phyloP scores from a whole-genome alignment of 1,140 invertebrate genomes.

The Drosophila willistoni region DNA sequence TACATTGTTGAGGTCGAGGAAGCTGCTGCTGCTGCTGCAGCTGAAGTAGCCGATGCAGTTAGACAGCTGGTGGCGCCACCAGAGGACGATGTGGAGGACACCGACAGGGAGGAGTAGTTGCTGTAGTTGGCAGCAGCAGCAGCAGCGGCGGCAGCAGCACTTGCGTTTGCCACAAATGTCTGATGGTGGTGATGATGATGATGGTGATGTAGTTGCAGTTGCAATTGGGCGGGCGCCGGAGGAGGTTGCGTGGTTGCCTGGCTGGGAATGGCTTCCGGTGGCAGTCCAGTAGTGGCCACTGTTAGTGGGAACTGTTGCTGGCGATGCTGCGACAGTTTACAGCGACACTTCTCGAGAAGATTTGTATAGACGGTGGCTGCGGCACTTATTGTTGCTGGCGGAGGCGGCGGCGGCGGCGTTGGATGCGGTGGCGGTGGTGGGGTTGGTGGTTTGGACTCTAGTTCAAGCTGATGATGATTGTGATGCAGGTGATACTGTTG shows the following conservation, averaged over 20 bases:
- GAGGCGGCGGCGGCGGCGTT: constrained; percentile 9
- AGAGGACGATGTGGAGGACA: constrained; percentile 18
- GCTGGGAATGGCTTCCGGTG: constrained; percentile 4
- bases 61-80: not conserved
- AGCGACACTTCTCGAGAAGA: constrained; percentile 77
- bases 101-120: constrained; percentile 28
- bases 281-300: constrained; percentile 23
- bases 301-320: constrained; percentile 30
- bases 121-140: constrained; percentile 49
- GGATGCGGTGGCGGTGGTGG: not conserved
- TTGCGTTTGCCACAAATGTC: constrained; percentile 75
- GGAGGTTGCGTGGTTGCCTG: constrained; percentile 30
- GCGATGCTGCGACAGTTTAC: constrained; percentile 51
- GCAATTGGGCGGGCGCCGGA: constrained; percentile 59
- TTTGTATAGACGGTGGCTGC: constrained; percentile 56
- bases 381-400: constrained; percentile 34
- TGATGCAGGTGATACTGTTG: constrained; percentile 41
- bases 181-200: constrained; percentile 76
- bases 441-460: constrained; percentile 29
- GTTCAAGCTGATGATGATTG: constrained; percentile 34
- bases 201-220: constrained; percentile 68
- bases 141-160: constrained; percentile 62
- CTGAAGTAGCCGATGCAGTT: not conserved
- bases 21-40: constrained; percentile 39
- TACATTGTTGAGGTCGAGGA: constrained; percentile 70